Evolutionary conservation across 2,888 invertebrate genomes (phyloP), one percentile per base, ranked within the genome.

Genomic region (Nomada hirtipes): DNA sequence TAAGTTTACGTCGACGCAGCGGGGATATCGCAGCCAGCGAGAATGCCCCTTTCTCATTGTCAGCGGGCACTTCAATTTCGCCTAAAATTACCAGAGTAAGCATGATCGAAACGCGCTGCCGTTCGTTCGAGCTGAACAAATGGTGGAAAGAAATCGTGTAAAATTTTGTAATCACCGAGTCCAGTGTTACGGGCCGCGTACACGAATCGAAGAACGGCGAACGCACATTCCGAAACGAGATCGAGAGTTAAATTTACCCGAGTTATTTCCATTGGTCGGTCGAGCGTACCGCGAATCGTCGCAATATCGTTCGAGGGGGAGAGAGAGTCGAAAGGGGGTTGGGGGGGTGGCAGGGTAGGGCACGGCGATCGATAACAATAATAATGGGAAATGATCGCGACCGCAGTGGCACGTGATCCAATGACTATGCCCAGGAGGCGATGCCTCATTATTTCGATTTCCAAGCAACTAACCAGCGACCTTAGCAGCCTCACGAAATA

Each of bases 341-440:
- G 52, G 75, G 63, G 65, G 79, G 64, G 69, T 0, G 57, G 72
- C 69, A 65, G 81, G 85, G 86, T 67, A 81, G 85, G 83, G 78
- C 82, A 84, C 86, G 84, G 80, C 87, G 91, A 92, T 92, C 91
- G 91, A 92, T 92, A 86, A 90, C 88, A 90, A 91, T 91, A 91
- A 91, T 91, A 91, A 91, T 92, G 90, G 92, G 90, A 92, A 92
- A 92, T 92, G 92, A 92, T 92, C 90, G 92, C 91, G 91, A 92
- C 92, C 92, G 91, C 92, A 92, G 90, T 90, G 91, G 92, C 92
- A 92, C 92, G 92, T 92, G 92, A 92, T 92, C 91, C 92, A 92
- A 92, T 92, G 92, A 92, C 91, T 91, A 90, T 91, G 91, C 91
- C 90, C 91, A 89, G 89, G 90, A 91, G 91, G 88, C 88, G 88